Percentiles rank a stretch among this genome's conserved stretches.
These are phyloP conservation scores for Tragelaphus strepsiceros DNA, from an alignment of 2,113 vertebrate genomes.

Conservation along the genomic window DNA sequence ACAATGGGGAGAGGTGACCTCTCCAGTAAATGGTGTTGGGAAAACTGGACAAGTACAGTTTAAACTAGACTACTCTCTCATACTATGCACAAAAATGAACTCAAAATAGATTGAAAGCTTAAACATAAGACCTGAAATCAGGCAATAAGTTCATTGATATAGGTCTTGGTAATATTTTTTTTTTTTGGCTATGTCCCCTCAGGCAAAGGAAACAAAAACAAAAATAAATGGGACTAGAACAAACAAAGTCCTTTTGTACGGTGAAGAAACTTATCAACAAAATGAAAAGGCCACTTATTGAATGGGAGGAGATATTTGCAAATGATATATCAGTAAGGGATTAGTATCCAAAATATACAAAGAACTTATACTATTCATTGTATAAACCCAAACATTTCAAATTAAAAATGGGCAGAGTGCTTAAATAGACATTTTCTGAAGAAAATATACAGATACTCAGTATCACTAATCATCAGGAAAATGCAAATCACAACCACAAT, in stretches of 20 bases:
- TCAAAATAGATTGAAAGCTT: not conserved
- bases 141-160: not conserved
- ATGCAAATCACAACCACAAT: not conserved
- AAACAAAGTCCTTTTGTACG: not conserved
- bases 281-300: not conserved
- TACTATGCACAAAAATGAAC: not conserved
- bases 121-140: not conserved
- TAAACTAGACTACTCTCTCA: not conserved
- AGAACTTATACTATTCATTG: not conserved
- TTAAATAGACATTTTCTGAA: not conserved
- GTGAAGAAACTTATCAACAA: not conserved
- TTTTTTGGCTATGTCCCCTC: not conserved
- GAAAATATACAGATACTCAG: not conserved
- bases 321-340: not conserved
- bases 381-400: not conserved
- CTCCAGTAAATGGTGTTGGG: not conserved
- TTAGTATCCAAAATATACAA: not conserved
- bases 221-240: not conserved
- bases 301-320: not conserved
- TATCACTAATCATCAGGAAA: not conserved
- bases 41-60: not conserved
- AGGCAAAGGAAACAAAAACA: not conserved
- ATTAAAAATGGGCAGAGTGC: not conserved
- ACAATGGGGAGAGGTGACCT: not conserved
- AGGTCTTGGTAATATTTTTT: not conserved